These are phyloP conservation scores for Vulpes ferrilata DNA, from an alignment of 2,113 vertebrate species.

Conservation along the genomic window DNA sequence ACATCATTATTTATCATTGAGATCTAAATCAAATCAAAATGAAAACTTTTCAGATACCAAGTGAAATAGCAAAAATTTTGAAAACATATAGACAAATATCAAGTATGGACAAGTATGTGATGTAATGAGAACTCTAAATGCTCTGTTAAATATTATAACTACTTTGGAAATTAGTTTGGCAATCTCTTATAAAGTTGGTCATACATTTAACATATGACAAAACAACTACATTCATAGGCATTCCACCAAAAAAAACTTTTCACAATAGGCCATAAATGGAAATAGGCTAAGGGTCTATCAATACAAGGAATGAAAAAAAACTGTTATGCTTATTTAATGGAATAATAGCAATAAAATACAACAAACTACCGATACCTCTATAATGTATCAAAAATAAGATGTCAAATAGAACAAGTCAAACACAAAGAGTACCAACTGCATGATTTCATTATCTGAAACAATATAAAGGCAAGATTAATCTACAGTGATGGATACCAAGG, in stretches of 20 bases:
- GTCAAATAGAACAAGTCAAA: neutral
- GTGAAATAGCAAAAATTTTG: neutral
- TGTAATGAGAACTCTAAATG: neutral
- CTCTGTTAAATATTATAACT: neutral
- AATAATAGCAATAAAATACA: neutral
- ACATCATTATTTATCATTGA: neutral
- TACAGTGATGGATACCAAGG: neutral
- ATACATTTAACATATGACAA: neutral
- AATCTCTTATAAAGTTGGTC: neutral
- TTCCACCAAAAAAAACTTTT: neutral
- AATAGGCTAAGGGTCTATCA: neutral
- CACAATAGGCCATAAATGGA: neutral
- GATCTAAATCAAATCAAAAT: neutral
- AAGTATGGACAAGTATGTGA: neutral
- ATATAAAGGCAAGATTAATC: neutral
- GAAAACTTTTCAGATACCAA: neutral
- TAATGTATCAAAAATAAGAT: neutral
- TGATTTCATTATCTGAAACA: neutral
- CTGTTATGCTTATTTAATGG: neutral
- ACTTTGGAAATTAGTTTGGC: neutral
- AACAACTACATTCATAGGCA: neutral
- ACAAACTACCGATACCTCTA: neutral
- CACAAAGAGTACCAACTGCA: neutral
- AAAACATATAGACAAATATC: neutral
- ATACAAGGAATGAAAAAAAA: neutral